phyloP scores from a whole-genome alignment of 1,140 invertebrate species.

The Bombus cullumanus region DNA sequence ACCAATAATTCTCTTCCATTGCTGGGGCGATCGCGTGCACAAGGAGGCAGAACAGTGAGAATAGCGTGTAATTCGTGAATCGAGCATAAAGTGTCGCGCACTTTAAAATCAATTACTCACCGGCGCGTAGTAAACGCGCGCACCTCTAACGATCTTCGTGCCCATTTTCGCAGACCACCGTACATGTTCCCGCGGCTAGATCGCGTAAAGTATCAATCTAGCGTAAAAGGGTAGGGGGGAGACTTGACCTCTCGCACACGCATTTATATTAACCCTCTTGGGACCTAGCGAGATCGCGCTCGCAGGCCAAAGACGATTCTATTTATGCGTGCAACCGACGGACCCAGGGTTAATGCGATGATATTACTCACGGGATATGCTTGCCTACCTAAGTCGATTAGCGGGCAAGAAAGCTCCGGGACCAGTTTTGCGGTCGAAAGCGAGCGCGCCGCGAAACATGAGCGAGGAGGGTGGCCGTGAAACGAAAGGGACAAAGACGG shows the following conservation, averaged over 20 bases:
- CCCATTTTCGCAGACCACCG: slow-evolving; percentile 36
- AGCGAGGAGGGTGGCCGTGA: slow-evolving; percentile 62
- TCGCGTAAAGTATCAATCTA: slow-evolving; percentile 68
- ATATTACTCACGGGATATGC: slow-evolving; percentile 77
- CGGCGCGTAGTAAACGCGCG: slow-evolving; percentile 11
- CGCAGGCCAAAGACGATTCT: slow-evolving; percentile 74
- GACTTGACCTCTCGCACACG: slow-evolving; percentile 54
- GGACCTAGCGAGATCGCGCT: slow-evolving; percentile 64
- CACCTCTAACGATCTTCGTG: slow-evolving; percentile 38
- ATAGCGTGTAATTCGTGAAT: slow-evolving; percentile 46
- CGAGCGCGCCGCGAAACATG: slow-evolving; percentile 31
- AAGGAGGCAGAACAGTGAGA: not conserved
- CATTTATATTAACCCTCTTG: slow-evolving; percentile 68
- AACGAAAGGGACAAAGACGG: slow-evolving; percentile 61
- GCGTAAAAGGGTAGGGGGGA: not conserved
- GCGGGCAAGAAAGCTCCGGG: slow-evolving; percentile 63
- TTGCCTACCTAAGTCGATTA: slow-evolving; percentile 74
- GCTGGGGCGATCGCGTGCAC: slow-evolving; percentile 2
- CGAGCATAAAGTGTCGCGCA: slow-evolving; percentile 47
- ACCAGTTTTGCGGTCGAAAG: slow-evolving; percentile 71
- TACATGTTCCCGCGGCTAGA: slow-evolving; percentile 14
- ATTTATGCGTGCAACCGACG: slow-evolving; percentile 75
- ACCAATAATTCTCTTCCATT: not conserved
- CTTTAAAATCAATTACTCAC: slow-evolving; percentile 48
- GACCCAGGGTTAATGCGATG: slow-evolving; percentile 73